Evolutionary conservation across 2,113 vertebrate species (phyloP).

Genomic region (Sander lucioperca): DNA sequence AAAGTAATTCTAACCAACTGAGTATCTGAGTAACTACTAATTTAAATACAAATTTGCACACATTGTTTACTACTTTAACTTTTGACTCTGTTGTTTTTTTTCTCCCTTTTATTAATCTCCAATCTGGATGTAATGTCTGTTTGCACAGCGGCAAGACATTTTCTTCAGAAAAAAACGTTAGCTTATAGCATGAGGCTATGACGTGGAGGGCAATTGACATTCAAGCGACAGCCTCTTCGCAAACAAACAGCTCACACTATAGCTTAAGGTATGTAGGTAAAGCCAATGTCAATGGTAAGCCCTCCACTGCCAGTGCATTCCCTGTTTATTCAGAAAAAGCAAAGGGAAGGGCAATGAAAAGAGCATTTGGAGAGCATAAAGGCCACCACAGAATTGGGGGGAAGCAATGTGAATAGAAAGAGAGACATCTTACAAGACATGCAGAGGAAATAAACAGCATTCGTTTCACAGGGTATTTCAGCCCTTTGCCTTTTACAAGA

Average conservation of each 20-base stretch:
- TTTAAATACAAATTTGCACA: too few relatives aligned
- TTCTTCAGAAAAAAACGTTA: background rate
- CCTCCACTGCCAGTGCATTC: background rate
- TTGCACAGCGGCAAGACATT: background rate
- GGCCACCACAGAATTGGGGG: background rate
- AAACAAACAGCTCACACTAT: background rate
- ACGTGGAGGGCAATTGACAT: background rate
- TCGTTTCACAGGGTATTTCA: conserved; percentile 54
- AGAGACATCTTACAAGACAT: conserved; percentile 35
- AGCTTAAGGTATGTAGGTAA: background rate
- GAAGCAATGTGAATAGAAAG: background rate
- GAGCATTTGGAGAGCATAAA: conserved; percentile 21
- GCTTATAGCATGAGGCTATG: background rate
- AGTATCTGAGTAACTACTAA: too few relatives aligned
- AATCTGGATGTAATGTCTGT: background rate
- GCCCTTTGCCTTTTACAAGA: conserved; percentile 68
- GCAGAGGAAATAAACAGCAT: conserved; percentile 70
- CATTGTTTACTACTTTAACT: too few relatives aligned
- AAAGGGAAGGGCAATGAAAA: background rate
- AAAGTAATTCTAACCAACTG: too few relatives aligned
- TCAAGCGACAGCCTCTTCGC: background rate
- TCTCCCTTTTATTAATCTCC: background rate
- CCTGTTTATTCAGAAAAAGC: background rate
- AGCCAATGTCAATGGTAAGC: conserved; percentile 13
- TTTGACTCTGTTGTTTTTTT: background rate